Percentiles rank a stretch among this genome's conserved stretches.
Conservation (phyloP, 2,113 vertebrate genomes). For the Aythya baeri region DNA sequence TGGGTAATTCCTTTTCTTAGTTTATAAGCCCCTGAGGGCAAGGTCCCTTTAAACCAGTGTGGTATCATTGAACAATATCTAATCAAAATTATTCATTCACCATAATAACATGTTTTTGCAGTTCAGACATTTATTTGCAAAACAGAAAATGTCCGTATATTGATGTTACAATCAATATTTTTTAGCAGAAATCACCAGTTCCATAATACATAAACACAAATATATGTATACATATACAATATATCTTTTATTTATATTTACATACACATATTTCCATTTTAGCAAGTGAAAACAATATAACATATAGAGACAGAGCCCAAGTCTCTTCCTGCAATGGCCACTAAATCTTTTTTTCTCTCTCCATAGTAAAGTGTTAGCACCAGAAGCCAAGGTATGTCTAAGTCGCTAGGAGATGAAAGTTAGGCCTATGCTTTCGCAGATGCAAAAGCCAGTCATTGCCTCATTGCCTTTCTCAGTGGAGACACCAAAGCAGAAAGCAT, state of each 20-base stretch:
- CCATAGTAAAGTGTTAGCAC: neutral
- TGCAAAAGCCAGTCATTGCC: neutral
- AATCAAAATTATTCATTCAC: neutral
- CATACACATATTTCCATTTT: neutral
- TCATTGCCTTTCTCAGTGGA: neutral
- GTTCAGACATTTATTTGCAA: neutral
- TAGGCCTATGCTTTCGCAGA: neutral
- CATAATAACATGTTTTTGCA: neutral
- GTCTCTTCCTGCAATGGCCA: neutral
- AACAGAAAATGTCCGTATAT: neutral
- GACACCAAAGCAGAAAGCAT: neutral
- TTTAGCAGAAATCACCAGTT: neutral
- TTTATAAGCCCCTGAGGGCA: neutral
- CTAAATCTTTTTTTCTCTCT: neutral
- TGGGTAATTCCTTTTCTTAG: neutral
- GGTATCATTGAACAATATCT: neutral
- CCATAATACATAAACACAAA: neutral
- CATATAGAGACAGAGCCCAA: neutral
- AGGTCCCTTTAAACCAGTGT: neutral
- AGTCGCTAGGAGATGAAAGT: rapidly evolving
- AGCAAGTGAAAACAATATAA: neutral
- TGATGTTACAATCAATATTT: neutral
- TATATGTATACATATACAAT: neutral
- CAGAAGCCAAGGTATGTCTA: neutral
- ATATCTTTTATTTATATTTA: neutral